Percentiles rank a stretch among this genome's conserved stretches.
Conservation (phyloP, 2,113 vertebrate genomes). For the Nestor notabilis region DNA sequence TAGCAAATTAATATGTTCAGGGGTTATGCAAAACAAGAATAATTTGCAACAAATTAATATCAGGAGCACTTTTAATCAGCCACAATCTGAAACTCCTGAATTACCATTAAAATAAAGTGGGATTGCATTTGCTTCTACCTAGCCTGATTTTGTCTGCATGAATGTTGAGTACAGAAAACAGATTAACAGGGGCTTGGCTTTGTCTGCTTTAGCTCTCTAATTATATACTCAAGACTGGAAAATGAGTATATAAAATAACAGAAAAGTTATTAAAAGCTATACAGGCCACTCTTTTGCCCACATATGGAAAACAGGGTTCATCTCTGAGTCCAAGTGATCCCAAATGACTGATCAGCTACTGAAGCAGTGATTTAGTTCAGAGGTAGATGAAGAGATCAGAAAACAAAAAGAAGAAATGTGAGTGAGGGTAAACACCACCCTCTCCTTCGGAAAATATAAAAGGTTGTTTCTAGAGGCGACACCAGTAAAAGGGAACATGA, state of each 20-base stretch:
- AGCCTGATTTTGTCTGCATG: background rate
- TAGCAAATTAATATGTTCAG: background rate
- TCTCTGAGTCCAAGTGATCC: background rate
- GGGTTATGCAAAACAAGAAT: slow-evolving; percentile 1
- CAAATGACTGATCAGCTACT: background rate
- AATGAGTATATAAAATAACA: background rate
- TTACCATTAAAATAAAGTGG: slow-evolving; percentile 27
- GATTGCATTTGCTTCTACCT: background rate
- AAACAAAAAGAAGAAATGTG: background rate
- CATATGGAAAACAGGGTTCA: background rate
- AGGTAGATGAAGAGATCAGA: background rate
- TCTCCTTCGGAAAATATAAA: background rate
- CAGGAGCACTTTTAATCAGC: background rate
- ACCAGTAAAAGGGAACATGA: background rate
- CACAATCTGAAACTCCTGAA: background rate
- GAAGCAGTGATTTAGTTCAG: background rate
- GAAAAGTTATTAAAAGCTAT: background rate
- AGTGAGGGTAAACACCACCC: fast-evolving
- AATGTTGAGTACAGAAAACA: background rate
- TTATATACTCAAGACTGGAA: background rate
- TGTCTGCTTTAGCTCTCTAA: background rate
- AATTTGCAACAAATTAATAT: background rate
- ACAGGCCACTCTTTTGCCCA: background rate
- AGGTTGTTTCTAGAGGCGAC: background rate
- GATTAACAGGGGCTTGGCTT: background rate